phyloP scores from a whole-genome alignment of 2,797 vertebrate species.

The Amniataba percoides region DNA sequence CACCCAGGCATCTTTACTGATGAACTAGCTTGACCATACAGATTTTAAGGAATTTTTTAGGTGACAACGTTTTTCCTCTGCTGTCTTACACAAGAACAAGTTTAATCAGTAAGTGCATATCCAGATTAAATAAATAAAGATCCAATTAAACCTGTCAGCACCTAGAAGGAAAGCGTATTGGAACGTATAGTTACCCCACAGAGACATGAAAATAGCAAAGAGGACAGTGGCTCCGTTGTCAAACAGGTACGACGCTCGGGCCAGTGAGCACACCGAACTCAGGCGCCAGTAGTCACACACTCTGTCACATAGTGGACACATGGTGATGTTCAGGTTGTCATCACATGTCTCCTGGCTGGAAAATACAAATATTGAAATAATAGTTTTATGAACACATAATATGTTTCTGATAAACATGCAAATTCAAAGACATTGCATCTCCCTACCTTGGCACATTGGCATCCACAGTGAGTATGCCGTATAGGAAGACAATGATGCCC shows the following conservation, averaged over 20 bases:
- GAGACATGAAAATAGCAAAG: constrained; percentile 98
- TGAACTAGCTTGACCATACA: too few relatives aligned
- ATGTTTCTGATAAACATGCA: not conserved
- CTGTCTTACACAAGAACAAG: not conserved
- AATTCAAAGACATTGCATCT: constrained; percentile 1
- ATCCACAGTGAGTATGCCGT: constrained; percentile 95
- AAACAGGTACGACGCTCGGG: constrained; percentile 94
- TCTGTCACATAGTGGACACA: constrained; percentile 97
- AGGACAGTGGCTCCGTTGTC: constrained; percentile 96
- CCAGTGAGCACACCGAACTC: constrained; percentile 91
- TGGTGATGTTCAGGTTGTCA: constrained; percentile 92
- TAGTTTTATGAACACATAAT: not conserved
- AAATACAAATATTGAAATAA: constrained; percentile 52
- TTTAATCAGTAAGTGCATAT: not conserved
- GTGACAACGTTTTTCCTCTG: not conserved
- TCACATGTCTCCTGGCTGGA: constrained; percentile 95
- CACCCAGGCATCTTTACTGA: too few relatives aligned
- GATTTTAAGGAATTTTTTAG: not conserved
- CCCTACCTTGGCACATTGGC: constrained; percentile 94
- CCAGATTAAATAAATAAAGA: not conserved
- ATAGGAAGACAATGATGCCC: constrained; percentile 96
- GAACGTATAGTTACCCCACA: constrained; percentile 91
- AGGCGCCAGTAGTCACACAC: constrained; percentile 97
- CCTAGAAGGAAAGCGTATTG: not conserved
- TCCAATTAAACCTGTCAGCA: not conserved